Conservation (phyloP, 1,140 invertebrate species). For the Grapholita molesta region DNA sequence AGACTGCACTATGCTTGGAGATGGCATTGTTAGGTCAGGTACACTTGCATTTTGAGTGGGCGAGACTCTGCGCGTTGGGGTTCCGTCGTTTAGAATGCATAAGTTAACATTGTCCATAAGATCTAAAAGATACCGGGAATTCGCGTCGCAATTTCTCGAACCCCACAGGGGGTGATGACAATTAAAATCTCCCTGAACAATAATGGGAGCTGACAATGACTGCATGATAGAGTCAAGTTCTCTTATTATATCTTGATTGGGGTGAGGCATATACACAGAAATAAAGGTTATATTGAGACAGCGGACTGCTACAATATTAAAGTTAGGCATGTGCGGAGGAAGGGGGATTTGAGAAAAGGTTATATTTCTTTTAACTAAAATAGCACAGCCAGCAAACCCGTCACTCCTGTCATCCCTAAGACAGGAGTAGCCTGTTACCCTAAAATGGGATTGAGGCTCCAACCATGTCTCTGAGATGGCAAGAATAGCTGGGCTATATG, state of each 20-base stretch:
- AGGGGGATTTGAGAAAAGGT: not conserved
- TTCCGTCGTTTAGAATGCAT: slow-evolving; percentile 23
- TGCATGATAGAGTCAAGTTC: not conserved
- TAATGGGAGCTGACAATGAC: not conserved
- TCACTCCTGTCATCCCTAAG: slow-evolving; percentile 29
- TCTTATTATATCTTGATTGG: not conserved
- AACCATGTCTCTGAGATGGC: slow-evolving; percentile 31
- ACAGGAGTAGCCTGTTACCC: slow-evolving; percentile 25
- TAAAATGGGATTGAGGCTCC: slow-evolving; percentile 16
- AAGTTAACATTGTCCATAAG: slow-evolving; percentile 14
- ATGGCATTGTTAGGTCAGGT: slow-evolving; percentile 18
- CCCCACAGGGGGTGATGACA: not conserved
- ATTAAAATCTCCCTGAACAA: slow-evolving; percentile 4
- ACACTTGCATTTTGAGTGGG: slow-evolving; percentile 12
- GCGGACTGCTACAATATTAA: slow-evolving; percentile 21
- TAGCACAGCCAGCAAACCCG: slow-evolving; percentile 22
- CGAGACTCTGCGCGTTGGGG: slow-evolving; percentile 3
- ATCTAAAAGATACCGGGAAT: not conserved
- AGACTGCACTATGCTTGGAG: not conserved
- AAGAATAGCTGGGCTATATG: slow-evolving; percentile 18
- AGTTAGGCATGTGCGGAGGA: not conserved
- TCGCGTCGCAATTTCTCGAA: not conserved
- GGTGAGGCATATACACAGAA: slow-evolving; percentile 26
- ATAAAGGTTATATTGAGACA: slow-evolving; percentile 5
- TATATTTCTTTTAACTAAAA: slow-evolving; percentile 18